These are phyloP conservation scores for Tiliqua scincoides DNA, from an alignment of 2,113 vertebrate genomes.

Conservation along the genomic window DNA sequence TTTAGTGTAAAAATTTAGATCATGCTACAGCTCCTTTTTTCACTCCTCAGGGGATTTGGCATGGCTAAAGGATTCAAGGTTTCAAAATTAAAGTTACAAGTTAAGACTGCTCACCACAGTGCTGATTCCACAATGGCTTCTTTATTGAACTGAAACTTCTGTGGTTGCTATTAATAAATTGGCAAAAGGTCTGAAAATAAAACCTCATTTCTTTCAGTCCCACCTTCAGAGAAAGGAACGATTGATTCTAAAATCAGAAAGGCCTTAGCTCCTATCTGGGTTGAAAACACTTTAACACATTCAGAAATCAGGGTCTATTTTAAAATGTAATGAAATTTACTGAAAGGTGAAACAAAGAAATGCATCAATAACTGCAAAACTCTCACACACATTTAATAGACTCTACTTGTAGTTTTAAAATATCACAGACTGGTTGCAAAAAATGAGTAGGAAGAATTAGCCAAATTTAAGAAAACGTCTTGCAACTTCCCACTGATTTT, in stretches of 20 bases:
- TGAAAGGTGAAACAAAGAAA: conserved; percentile 2
- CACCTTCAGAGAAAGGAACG: background rate
- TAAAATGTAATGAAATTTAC: background rate
- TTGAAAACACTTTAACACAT: background rate
- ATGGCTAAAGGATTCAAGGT: background rate
- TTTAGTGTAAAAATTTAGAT: background rate
- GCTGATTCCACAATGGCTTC: background rate
- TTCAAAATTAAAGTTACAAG: conserved; percentile 7
- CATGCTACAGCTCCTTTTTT: background rate
- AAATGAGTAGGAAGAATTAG: background rate
- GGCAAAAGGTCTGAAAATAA: background rate
- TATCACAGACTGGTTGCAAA: background rate
- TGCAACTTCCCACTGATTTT: background rate
- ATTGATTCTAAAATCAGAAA: background rate
- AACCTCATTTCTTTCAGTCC: background rate
- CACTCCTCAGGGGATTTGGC: background rate
- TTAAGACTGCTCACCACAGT: background rate
- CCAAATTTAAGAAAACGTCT: background rate
- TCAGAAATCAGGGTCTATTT: conserved; percentile 3
- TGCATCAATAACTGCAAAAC: background rate
- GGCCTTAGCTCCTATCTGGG: background rate
- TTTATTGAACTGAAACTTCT: background rate
- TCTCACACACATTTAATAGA: background rate
- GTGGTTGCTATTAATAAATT: conserved; percentile 13
- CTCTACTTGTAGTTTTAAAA: background rate